Percentiles rank a stretch among this genome's conserved stretches.
Evolutionary conservation across 1,140 invertebrate genomes (phyloP).

Genomic region (Harpegnathos saltator): DNA sequence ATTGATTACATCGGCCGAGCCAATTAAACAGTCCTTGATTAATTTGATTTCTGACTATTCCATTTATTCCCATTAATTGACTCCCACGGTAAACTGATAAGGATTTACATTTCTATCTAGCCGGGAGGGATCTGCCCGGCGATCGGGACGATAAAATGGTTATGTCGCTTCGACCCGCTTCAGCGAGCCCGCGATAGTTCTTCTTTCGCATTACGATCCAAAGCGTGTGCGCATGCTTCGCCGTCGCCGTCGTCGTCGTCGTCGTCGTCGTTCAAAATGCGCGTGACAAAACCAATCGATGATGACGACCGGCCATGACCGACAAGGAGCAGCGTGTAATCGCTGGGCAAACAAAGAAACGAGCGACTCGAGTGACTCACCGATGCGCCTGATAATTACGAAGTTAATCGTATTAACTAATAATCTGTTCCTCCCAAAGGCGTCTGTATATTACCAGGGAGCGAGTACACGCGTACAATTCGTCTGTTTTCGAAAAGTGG

Average conservation of each 20-base stretch:
- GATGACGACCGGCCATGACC: too few relatives aligned
- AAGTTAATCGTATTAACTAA: conserved; percentile 54
- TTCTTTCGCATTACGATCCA: background rate
- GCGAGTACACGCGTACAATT: conserved; percentile 11
- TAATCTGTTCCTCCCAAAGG: conserved; percentile 51
- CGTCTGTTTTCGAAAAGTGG: conserved; percentile 54
- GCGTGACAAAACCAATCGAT: background rate
- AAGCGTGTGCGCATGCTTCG: background rate
- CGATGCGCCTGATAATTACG: conserved; percentile 44
- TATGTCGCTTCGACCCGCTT: background rate
- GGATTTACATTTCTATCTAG: conserved; percentile 25
- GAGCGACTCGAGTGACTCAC: conserved; percentile 24
- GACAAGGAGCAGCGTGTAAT: conserved; percentile 20
- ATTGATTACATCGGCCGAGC: conserved; percentile 46
- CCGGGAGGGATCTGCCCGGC: background rate
- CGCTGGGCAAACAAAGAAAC: conserved; percentile 26
- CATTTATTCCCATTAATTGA: conserved; percentile 56
- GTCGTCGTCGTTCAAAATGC: background rate
- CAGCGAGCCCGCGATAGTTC: background rate
- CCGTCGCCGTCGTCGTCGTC: background rate
- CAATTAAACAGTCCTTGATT: conserved; percentile 57
- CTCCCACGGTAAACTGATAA: conserved; percentile 37
- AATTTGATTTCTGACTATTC: conserved; percentile 52
- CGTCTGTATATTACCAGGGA: conserved; percentile 26
- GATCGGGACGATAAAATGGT: background rate